phyloP scores from a whole-genome alignment of 2,797 vertebrate species.

The Oreochromis mossambicus region DNA sequence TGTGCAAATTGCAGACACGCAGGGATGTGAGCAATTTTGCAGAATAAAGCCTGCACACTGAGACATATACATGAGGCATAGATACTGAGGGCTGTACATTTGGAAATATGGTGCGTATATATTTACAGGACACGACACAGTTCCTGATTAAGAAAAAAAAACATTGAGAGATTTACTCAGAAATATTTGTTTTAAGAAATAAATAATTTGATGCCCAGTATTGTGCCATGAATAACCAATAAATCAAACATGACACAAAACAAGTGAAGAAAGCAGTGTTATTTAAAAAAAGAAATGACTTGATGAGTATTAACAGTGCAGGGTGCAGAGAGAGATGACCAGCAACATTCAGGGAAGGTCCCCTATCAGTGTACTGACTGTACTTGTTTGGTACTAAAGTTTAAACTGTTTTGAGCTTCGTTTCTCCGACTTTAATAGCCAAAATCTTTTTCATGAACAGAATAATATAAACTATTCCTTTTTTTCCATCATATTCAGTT shows the following conservation, averaged over 20 bases:
- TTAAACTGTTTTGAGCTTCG: background rate
- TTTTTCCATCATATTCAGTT: background rate
- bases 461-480: background rate
- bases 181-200: background rate
- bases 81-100: background rate
- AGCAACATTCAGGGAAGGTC: background rate
- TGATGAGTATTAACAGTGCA: background rate
- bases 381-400: background rate
- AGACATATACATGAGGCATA: background rate
- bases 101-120: background rate
- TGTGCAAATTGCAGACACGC: background rate
- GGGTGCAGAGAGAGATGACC: background rate
- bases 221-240: background rate
- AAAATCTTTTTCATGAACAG: background rate
- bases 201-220: background rate
- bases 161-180: background rate
- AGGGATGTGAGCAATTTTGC: background rate
- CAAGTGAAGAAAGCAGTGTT: background rate
- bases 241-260: background rate
- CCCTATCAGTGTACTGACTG: background rate
- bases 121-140: background rate
- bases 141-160: background rate
- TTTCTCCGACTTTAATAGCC: background rate
- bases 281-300: rapidly evolving
- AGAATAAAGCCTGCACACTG: background rate